Base-by-base conservation (phyloP, 2,113 vertebrate genomes). In the Hippolais icterina region DNA sequence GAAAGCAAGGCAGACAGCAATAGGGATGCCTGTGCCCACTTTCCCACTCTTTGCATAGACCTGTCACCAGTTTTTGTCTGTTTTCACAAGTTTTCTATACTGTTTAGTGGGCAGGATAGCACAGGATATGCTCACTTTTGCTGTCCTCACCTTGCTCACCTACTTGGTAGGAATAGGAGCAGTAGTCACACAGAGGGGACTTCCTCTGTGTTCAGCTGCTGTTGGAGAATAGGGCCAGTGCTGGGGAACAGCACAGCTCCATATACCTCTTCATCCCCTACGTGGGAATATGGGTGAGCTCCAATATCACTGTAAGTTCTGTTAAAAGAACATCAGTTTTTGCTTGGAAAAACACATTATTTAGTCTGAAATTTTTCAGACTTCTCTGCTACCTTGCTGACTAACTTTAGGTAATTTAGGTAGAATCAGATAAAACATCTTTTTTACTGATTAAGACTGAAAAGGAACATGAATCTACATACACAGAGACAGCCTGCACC, bases 311-410 rank as follows among this genome's bases (percentile, higher is more conserved):
- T 9, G 0, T n/a, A 76, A 35, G 31, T 64, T 91, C 65, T 89
- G 15, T 71, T 82, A 46, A 41, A 79, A 66, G 22, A 54, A 29
- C 1, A 6, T n/a, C 68, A 86, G 35, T 46, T 90, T 77, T 88
- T 61, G 22, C 59, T 88, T 87, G 59, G 53, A 89, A 72, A 89
- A 94, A 24, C 25, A 64, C 37, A 39, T 69, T 2, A 1, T 59
- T 89, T 33, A 77, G n/a, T 37, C 66, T 90, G 82, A 93, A 79
- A 33, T 86, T 94, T 91, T 95, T 65, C 63, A 81, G 79, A 35
- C 24, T 65, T 90, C 42, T 78, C 52, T 56, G 57, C 41, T 75
- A n/a, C 23, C 47, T 83, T 81, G 61, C 70, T 2, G 3, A 56
- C 49, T 69, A 54, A 47, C 71, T 88, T 69, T 28, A 79, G 63